Percentiles rank a stretch among this genome's conserved stretches.
Evolutionary conservation across 2,888 invertebrate species (phyloP).

Genomic region (Polyommatus icarus): DNA sequence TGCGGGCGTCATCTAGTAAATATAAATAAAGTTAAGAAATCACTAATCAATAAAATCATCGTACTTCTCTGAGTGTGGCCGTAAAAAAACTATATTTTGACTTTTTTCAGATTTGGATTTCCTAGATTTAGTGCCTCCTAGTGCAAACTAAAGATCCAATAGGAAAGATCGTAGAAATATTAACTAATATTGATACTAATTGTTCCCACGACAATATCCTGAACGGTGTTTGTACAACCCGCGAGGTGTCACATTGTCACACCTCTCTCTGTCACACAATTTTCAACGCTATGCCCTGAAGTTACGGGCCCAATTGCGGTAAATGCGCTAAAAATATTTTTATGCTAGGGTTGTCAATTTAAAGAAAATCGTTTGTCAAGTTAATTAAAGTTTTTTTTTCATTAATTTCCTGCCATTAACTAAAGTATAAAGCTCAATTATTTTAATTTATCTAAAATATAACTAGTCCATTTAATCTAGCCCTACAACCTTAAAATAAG

Average conservation of each 20-base stretch:
- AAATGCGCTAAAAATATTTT: not conserved
- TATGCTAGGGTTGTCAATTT: not conserved
- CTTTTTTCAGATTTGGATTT: not conserved
- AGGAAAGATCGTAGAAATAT: not conserved
- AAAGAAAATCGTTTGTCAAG: not conserved
- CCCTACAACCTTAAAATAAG: not conserved
- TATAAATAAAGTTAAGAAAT: too few relatives aligned
- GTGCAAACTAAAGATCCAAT: not conserved
- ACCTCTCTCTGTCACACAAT: not conserved
- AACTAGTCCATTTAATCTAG: too few relatives aligned
- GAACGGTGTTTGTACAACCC: constrained; percentile 10
- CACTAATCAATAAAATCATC: too few relatives aligned
- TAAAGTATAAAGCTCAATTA: too few relatives aligned
- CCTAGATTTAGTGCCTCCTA: not conserved
- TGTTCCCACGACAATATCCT: constrained; percentile 26
- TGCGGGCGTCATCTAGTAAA: too few relatives aligned
- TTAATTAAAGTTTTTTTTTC: not conserved
- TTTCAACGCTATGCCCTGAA: not conserved
- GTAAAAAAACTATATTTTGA: too few relatives aligned
- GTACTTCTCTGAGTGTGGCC: too few relatives aligned
- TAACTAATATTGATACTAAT: not conserved
- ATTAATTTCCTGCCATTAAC: too few relatives aligned
- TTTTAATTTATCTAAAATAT: too few relatives aligned
- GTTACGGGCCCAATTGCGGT: not conserved
- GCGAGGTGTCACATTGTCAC: not conserved